Evolutionary conservation across 2,113 vertebrate genomes (phyloP).

Genomic region (Rattus rattus): DNA sequence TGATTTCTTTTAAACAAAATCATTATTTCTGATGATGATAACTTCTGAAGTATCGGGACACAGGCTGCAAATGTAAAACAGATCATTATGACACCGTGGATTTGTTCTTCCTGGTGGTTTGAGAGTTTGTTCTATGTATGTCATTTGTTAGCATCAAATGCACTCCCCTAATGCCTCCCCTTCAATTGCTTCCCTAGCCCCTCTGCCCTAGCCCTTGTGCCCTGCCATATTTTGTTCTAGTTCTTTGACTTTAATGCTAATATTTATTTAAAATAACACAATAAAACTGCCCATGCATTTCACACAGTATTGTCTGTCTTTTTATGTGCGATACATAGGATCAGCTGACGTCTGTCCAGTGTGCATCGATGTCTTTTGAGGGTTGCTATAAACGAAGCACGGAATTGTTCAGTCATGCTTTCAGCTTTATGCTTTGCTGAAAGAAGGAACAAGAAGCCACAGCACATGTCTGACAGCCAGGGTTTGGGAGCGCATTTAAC

Average conservation of each 20-base stretch:
- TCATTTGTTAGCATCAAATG: not conserved
- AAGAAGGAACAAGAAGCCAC: not conserved
- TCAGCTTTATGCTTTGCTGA: not conserved
- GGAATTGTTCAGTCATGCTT: not conserved
- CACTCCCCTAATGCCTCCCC: too few species aligned
- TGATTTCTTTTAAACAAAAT: not conserved
- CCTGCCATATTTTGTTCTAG: not conserved
- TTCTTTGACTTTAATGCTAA: not conserved
- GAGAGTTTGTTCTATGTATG: not conserved
- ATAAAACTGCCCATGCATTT: not conserved
- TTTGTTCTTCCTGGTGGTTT: not conserved
- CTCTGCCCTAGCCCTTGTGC: too few species aligned
- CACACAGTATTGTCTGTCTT: not conserved
- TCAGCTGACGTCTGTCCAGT: not conserved
- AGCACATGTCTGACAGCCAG: not conserved
- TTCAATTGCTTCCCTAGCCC: not conserved
- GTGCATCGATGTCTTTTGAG: not conserved
- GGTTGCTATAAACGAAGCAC: conserved; percentile 24
- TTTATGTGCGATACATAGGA: not conserved
- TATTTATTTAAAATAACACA: not conserved
- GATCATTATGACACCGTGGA: not conserved
- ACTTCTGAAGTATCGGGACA: not conserved
- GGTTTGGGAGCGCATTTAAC: not conserved
- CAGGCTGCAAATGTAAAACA: not conserved
- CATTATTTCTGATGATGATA: not conserved